Evolutionary conservation across 2,113 vertebrate genomes (phyloP), one percentile per base, ranked within the genome.

Genomic region (Xenotilapia flavipinnis): DNA sequence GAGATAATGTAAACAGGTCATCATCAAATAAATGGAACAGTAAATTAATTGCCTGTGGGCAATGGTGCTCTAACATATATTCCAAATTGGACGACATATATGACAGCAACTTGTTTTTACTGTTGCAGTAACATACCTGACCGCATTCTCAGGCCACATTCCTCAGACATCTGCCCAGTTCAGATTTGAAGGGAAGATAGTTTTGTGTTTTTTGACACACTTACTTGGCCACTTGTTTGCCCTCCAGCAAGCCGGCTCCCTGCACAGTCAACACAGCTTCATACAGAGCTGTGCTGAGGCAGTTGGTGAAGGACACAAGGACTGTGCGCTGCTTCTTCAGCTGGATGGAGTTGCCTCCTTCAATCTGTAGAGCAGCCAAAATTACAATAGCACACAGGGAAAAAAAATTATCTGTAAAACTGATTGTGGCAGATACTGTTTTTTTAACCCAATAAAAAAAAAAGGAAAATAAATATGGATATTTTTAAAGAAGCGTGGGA

Each of bases 231-330:
- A 90, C n/a, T 0, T 88, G 86, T 89, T 91, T 92, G n/a, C n/a
- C 60, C 9, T 89, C 13, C 3, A 96, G 75, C 85, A 96, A 45
- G n/a, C 93, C 94, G 0, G 26, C 91, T 23, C 94, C 94, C 47
- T 92, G 84, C 2, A 96, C 81, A 2, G 73, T 90, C 49, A 96
- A 84, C 15, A 91, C 36, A 7, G 81, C 90, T 23, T 42, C 77
- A 3, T 3, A 23, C 83, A 96, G 82, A 21, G 54, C 2, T 47
- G 53, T 85, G 14, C 2, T 15, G 1, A 90, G 80, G 3, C 6
- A 45, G 86, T 93, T 96, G 56, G 54, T 92, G 84, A 95, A 94
- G 49, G 81, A 87, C 23, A 95, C 85, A 1, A 51, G 79, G 26
- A 28, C 92, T 2, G 36, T 89, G 60, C 75, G 6, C 73, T 90